Conservation (phyloP, 2,113 vertebrate genomes). For the Enhydra lutris region DNA sequence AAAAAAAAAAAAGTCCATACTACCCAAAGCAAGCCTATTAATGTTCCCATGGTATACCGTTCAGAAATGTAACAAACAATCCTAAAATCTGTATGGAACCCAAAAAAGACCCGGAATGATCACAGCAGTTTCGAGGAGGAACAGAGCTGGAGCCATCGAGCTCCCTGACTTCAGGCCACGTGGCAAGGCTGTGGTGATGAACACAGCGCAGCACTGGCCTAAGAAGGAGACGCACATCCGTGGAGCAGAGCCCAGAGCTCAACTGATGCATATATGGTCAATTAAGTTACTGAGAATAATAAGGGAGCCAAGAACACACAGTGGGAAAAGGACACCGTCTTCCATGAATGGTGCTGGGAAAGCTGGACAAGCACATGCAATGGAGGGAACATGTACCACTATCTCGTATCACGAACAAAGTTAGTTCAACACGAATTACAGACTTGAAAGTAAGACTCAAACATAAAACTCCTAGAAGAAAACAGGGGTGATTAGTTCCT, state of each 20-base stretch:
- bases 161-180: background rate
- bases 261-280: background rate
- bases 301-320: background rate
- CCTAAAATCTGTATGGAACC: background rate
- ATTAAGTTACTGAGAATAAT: background rate
- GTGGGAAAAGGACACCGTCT: background rate
- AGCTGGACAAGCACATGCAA: background rate
- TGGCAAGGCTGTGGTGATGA: background rate
- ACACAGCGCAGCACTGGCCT: background rate
- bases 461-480: background rate
- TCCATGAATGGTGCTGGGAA: background rate
- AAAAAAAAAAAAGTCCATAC: background rate
- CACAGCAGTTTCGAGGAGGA: background rate
- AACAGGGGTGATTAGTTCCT: background rate
- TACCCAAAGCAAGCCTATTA: background rate
- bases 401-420: background rate
- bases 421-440: background rate
- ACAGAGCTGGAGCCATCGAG: background rate
- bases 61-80: background rate
- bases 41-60: background rate
- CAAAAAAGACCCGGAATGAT: background rate
- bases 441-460: background rate
- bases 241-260: background rate
- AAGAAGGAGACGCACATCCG: background rate
- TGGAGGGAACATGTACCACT: background rate